Base-by-base conservation (phyloP, 2,888 invertebrate genomes). In the Nebria brevicollis region DNA sequence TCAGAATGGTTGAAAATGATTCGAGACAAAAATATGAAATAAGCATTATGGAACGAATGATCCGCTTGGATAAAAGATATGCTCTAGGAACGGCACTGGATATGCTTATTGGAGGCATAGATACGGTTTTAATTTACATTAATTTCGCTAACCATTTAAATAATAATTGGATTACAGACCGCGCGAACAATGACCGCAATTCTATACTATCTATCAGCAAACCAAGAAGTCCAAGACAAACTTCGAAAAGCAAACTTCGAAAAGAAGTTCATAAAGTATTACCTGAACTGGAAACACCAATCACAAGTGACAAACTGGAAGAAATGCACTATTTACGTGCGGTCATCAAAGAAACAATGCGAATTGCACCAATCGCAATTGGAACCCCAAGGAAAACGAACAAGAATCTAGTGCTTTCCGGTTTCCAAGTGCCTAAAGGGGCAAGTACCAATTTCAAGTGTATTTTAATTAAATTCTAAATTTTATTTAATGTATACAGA, bases 91-190 rank as follows among this genome's bases (percentile, higher is more conserved):
- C 94, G 92, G 93, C 93, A 0, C 90, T 92, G 83, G 95, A 95
- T 86, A 92, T 94, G 92, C 85, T 94, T 43, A 88, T 92, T 73
- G 94, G 93, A 72, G 94, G 94, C 77, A 91, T 94, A 54, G 95
- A 95, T 86, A 94, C 94, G 80, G 94, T 95, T 20, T 20, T 20
- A 20, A 20, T 20, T 20, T 20, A 20, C 0, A 20, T 20, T 20
- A 20, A 1, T 20, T 20, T 20, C 0, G 20, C 20, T 20, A 20
- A 20, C 20, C 20, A 20, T 20, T 20, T 20, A 20, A 20, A 20
- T 20, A 20, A 6, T 43, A 43, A 43, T 43, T 6, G 42, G 66
- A 20, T 84, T 84, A 75, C 84, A 90, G 90, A 90, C 90, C 11
- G 87, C 88, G 3, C 90, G 89, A 70, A 87, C 87, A 73, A 85